Evolutionary conservation across 2,113 vertebrate species (phyloP), one percentile per base, ranked within the genome.

Genomic region (Seriola quinqueradiata): DNA sequence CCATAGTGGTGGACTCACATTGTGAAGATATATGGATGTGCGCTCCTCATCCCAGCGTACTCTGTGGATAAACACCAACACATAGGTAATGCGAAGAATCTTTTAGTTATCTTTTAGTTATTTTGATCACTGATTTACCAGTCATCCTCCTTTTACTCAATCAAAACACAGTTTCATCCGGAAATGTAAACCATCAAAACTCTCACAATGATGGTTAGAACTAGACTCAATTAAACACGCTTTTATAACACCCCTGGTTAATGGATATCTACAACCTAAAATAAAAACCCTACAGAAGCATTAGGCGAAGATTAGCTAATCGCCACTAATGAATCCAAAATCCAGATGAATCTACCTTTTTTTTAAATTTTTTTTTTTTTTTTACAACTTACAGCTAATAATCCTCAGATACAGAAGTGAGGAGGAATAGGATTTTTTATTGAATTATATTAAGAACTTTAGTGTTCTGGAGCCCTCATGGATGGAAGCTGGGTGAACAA

Each of bases 301-400:
- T 63, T 72, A 44, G 54, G 10, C 14, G 69, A 76, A 73, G 21
- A 54, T 46, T 44, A 68, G 44, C 38, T 81, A 38, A 71, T 63
- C 19, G 4, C 38, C n/a, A 46, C 65, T 71, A 87, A 81, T 85
- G 25, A 73, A 82, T 72, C 57, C n/a, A 79, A 81, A 52, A 52
- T 52, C 48, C 21, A 52, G 19, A 52, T 52, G 17, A 52, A 52
- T 52, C 17, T 52, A 52, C 48, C 17, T 52, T 52, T 52, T 46
- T 73, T 57, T 44, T 64, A n/a, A n/a, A n/a, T n/a, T 72, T 64
- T 44, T 58, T 28, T 48, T 38, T 42, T 14, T 52, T 68, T 65
- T 38, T 65, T 32, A 50, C 19, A 44, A 17, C 11, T 65, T 4
- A 4, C 25, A 48, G 21, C 48, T 72, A 60, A 60, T 38, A 36